phyloP scores from a whole-genome alignment of 2,797 vertebrate species.

The Syngnathus acus region DNA sequence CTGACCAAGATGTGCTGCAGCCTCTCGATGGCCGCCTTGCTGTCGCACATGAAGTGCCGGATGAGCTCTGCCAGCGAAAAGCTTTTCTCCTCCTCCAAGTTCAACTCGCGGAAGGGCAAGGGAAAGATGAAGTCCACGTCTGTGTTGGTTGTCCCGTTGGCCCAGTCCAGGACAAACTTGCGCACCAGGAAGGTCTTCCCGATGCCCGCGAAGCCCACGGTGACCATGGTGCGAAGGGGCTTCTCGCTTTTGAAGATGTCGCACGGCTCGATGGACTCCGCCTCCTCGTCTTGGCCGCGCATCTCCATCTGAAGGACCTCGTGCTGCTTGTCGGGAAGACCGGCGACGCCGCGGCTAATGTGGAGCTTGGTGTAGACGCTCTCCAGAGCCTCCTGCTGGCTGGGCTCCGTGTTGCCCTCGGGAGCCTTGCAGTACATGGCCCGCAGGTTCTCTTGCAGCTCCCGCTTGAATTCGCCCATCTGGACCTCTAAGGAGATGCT shows the following conservation, averaged over 20 bases:
- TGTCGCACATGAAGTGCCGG: no score
- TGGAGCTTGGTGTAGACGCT: slow-evolving; percentile 15
- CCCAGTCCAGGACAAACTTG: slow-evolving; percentile 29
- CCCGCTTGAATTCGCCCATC: no score
- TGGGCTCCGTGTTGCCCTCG: slow-evolving; percentile 1
- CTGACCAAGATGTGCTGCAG: no score
- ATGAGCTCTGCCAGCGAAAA: no score
- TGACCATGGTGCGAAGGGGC: slow-evolving; percentile 11
- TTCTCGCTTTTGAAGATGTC: slow-evolving; percentile 10
- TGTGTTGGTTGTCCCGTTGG: not conserved
- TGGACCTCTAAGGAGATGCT: no score
- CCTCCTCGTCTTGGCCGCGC: no score
- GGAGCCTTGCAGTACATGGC: not conserved
- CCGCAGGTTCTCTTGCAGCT: no score
- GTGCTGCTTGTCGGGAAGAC: slow-evolving; percentile 7
- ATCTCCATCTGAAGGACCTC: slow-evolving; percentile 5
- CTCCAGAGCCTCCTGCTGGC: slow-evolving; percentile 3
- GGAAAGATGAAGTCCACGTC: slow-evolving; percentile 17
- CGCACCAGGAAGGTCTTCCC: slow-evolving; percentile 26
- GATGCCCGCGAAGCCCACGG: slow-evolving; percentile 21
- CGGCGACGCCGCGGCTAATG: not conserved
- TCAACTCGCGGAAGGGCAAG: slow-evolving; percentile 20
- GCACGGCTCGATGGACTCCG: not conserved
- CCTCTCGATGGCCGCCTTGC: no score
- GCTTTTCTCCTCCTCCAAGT: no score